Evolutionary conservation across 2,888 invertebrate species (phyloP).

Genomic region (Zhuqinia jingwanae): DNA sequence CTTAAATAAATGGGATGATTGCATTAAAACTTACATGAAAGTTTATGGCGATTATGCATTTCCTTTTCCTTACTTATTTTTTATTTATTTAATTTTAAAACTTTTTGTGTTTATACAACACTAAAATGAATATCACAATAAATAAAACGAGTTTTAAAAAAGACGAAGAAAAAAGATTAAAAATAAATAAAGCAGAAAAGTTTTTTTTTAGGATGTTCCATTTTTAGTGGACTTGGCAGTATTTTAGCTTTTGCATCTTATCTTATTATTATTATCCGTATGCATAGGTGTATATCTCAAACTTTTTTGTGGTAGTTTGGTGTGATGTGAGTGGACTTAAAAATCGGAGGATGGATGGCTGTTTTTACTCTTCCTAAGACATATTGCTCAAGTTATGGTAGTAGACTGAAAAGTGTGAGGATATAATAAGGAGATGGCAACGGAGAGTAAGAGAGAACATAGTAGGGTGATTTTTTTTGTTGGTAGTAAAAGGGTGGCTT

Average conservation of each 20-base stretch:
- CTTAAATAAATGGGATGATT: too few species aligned
- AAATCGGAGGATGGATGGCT: constrained; percentile 44
- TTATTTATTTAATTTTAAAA: too few species aligned
- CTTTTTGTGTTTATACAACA: constrained; percentile 44
- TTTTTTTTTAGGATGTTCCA: too few species aligned
- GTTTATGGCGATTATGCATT: too few species aligned
- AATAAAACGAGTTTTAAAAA: constrained; percentile 18
- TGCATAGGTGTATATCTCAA: not conserved
- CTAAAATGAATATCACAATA: constrained; percentile 74
- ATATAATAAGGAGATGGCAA: not conserved
- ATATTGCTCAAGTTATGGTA: constrained; percentile 42
- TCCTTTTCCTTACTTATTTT: too few species aligned
- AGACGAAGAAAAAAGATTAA: not conserved
- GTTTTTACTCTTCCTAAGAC: constrained; percentile 36
- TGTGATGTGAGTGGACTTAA: constrained; percentile 43
- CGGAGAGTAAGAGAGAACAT: not conserved
- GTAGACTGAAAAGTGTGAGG: not conserved
- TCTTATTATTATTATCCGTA: too few species aligned
- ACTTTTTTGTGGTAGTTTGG: constrained; percentile 24
- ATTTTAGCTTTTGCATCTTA: not conserved
- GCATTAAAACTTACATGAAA: too few species aligned
- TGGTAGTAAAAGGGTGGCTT: constrained; percentile 44
- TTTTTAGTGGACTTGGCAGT: not conserved
- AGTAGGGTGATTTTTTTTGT: constrained; percentile 17
- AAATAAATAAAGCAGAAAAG: too few species aligned